Evolutionary conservation across 2,113 vertebrate species (phyloP).

Genomic region (Ginglymostoma cirratum): DNA sequence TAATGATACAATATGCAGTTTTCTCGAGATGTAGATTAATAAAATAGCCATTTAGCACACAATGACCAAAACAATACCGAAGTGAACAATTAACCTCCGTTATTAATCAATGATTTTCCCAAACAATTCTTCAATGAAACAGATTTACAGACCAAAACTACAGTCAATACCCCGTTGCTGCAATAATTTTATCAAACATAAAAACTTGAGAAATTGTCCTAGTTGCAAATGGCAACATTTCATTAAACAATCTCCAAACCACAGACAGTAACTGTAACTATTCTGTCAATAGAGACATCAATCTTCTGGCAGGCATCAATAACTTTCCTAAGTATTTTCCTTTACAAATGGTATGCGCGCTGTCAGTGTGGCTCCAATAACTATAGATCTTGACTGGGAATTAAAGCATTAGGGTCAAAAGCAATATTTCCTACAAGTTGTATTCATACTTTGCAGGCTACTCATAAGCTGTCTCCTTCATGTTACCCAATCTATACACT

Average conservation of each 20-base stretch:
- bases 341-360: not conserved
- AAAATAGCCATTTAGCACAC: not conserved
- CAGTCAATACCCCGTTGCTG: no score
- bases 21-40: not conserved
- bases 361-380: not conserved
- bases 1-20: not conserved
- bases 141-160: not conserved
- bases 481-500: not conserved
- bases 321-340: not conserved
- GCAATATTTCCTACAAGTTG: not conserved
- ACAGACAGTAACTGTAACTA: not conserved
- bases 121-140: not conserved
- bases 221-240: not conserved
- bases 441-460: no score
- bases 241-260: not conserved
- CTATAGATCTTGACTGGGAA: not conserved
- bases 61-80: not conserved
- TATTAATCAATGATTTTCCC: not conserved
- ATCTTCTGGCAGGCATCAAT: conserved; percentile 13
- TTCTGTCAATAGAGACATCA: not conserved
- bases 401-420: not conserved
- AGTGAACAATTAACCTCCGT: not conserved
- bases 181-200: not conserved
- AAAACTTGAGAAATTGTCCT: not conserved
- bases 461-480: not conserved